A percentile compares a stretch with the other conserved stretches of the same genome.
Conservation (phyloP, 2,888 invertebrate genomes). For the Rapana venosa region DNA sequence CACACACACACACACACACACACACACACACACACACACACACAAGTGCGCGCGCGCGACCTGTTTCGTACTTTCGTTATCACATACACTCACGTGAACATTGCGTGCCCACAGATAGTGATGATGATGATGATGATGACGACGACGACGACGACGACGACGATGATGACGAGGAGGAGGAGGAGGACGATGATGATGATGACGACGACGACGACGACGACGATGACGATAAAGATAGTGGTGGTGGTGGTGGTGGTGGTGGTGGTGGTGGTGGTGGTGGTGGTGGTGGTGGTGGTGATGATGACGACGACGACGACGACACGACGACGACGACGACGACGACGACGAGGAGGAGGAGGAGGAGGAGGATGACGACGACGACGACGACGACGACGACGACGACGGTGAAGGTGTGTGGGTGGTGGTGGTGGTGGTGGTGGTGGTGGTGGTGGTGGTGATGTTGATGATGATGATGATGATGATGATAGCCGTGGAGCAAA, state of each 20-base stretch:
- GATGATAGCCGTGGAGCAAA: neutral
- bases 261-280: neutral
- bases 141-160: neutral
- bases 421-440: neutral
- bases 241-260: neutral
- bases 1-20: too few relatives aligned
- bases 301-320: neutral
- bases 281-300: neutral
- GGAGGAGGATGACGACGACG: neutral
- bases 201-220: neutral
- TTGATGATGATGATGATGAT: neutral
- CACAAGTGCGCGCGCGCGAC: too few relatives aligned
- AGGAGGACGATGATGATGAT: neutral
- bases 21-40: too few relatives aligned
- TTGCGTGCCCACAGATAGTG: neutral
- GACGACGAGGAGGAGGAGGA: neutral
- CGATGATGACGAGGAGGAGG: neutral
- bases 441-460: neutral
- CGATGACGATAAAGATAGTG: conserved; percentile 9
- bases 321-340: neutral
- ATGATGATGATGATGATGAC: neutral
- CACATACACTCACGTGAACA: too few relatives aligned
- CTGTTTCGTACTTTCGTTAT: too few relatives aligned
- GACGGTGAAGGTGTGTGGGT: neutral
- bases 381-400: neutral